Evolutionary conservation across 2,797 vertebrate genomes (phyloP).

Genomic region (Molothrus aeneus): DNA sequence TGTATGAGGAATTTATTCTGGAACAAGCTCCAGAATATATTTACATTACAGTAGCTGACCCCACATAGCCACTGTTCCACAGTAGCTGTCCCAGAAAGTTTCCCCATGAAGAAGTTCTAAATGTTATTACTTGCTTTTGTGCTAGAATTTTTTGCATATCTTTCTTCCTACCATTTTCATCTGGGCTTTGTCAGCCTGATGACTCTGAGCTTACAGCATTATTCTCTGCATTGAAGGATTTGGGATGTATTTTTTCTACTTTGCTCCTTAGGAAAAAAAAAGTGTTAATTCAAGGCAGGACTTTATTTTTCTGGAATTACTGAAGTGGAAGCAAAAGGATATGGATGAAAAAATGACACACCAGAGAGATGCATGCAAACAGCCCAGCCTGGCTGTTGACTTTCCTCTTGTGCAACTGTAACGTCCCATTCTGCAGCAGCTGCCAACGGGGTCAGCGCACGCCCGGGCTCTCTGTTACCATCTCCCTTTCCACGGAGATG

Average conservation of each 20-base stretch:
- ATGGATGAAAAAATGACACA: background rate
- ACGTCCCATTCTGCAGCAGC: background rate
- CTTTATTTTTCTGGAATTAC: conserved; percentile 38
- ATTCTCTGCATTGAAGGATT: background rate
- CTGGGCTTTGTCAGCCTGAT: background rate
- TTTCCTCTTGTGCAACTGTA: background rate
- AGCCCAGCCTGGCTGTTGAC: background rate
- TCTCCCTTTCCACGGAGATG: background rate
- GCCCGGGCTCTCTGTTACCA: accelerated
- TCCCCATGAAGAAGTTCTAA: background rate
- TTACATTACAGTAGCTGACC: background rate
- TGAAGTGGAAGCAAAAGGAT: background rate
- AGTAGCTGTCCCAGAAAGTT: background rate
- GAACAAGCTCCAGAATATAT: background rate
- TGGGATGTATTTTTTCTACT: background rate
- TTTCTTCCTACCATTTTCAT: background rate
- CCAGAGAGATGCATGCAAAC: background rate
- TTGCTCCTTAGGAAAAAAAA: background rate
- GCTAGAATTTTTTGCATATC: background rate
- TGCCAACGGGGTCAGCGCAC: background rate
- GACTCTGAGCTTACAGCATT: background rate
- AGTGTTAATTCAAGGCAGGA: background rate
- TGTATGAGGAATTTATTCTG: background rate
- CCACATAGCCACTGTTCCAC: background rate
- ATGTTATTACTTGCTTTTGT: background rate